Evolutionary conservation across 2,113 vertebrate genomes (phyloP).

Genomic region (Candoia aspera): DNA sequence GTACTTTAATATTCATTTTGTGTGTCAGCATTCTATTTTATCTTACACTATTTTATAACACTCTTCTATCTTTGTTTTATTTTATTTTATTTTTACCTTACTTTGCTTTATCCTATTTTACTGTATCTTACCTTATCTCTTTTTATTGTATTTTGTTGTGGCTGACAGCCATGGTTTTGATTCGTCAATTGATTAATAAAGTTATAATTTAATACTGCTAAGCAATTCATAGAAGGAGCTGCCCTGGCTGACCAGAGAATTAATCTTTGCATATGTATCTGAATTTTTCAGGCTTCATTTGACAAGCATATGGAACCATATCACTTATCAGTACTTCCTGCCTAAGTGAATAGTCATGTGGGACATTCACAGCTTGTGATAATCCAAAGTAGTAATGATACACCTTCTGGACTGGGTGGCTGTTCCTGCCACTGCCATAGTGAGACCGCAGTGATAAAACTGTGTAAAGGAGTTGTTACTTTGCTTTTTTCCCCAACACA

Average conservation of each 20-base stretch:
- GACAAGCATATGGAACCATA: background rate
- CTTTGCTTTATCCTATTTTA: background rate
- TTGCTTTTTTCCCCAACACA: background rate
- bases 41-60: background rate
- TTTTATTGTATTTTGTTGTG: background rate
- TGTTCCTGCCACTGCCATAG: background rate
- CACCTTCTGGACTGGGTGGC: background rate
- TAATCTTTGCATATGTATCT: background rate
- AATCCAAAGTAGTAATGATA: background rate
- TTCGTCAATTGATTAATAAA: background rate
- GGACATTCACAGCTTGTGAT: background rate
- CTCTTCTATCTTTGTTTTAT: background rate
- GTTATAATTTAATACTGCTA: background rate
- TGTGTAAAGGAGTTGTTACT: background rate
- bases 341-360: background rate
- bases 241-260: background rate
- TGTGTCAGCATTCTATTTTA: background rate
- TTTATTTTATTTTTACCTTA: background rate
- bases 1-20: background rate
- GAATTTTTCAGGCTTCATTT: background rate
- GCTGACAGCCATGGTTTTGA: background rate
- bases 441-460: background rate
- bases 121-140: background rate
- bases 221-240: background rate
- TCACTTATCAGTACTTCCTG: background rate